A percentile compares a stretch with the other conserved stretches of the same genome.
Evolutionary conservation across 2,888 invertebrate genomes (phyloP).

Genomic region (Dromius quadrimaculatus): DNA sequence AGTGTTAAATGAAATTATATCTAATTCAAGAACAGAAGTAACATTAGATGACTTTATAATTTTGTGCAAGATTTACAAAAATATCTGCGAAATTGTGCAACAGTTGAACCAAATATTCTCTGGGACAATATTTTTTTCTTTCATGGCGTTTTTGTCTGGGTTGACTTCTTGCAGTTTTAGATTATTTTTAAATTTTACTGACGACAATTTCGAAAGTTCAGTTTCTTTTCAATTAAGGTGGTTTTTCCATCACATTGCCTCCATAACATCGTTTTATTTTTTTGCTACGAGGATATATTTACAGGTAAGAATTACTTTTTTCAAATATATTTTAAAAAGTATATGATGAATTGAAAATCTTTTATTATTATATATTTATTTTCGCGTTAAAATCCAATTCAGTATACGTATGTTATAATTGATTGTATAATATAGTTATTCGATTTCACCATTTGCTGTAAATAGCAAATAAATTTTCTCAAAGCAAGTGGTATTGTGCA

Average conservation of each 20-base stretch:
- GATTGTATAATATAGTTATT: too few species aligned
- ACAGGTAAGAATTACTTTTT: neutral
- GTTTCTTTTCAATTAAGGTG: neutral
- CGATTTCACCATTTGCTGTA: too few species aligned
- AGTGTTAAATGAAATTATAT: neutral
- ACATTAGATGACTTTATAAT: neutral
- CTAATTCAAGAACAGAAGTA: too few species aligned
- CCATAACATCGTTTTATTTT: neutral
- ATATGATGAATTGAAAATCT: too few species aligned
- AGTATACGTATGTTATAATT: too few species aligned
- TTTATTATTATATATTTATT: too few species aligned
- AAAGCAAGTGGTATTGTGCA: too few species aligned
- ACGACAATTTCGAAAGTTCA: neutral
- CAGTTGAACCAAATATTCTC: neutral
- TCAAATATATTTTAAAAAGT: too few species aligned
- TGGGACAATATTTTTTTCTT: neutral
- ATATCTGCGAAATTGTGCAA: neutral
- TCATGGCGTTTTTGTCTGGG: neutral
- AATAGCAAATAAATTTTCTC: too few species aligned
- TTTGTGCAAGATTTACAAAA: neutral
- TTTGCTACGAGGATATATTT: neutral
- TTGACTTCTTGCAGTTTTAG: neutral
- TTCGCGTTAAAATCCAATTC: too few species aligned
- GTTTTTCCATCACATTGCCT: neutral
- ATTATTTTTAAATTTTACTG: neutral